Evolutionary conservation across 2,888 invertebrate genomes (phyloP).

Genomic region (Cancer borealis): DNA sequence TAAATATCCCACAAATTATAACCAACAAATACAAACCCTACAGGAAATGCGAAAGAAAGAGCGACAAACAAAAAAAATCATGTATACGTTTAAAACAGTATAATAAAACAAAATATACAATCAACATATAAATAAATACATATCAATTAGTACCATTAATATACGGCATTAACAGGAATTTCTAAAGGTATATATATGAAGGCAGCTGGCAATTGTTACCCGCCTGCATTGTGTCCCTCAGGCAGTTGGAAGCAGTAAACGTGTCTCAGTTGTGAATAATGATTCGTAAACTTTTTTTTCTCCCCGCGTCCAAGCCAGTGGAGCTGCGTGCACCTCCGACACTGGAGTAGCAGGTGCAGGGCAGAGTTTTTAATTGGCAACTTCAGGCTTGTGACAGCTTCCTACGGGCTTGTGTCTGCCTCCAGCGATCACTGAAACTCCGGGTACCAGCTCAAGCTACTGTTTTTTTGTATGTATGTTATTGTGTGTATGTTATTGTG

Average conservation of each 20-base stretch:
- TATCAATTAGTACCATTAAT: too few species aligned
- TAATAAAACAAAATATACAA: too few species aligned
- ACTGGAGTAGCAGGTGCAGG: background rate
- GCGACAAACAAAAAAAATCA: background rate
- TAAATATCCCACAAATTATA: background rate
- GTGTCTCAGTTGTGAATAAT: conserved; percentile 20
- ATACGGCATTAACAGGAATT: too few species aligned
- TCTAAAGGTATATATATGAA: too few species aligned
- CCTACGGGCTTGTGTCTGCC: background rate
- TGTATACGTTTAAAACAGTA: background rate
- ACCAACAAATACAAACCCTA: background rate
- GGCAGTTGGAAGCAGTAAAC: background rate
- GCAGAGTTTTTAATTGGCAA: background rate
- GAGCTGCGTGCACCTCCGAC: background rate
- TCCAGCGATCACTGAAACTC: background rate
- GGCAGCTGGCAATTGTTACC: background rate
- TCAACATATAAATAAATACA: too few species aligned
- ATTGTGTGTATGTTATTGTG: too few species aligned
- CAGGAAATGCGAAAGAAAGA: background rate
- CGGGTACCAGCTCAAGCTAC: background rate
- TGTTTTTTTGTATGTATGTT: too few species aligned
- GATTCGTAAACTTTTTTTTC: background rate
- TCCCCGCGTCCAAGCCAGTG: background rate
- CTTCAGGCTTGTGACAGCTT: background rate
- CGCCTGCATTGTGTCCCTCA: background rate